phyloP scores from a whole-genome alignment of 2,797 vertebrate genomes.

The Chelmon rostratus region DNA sequence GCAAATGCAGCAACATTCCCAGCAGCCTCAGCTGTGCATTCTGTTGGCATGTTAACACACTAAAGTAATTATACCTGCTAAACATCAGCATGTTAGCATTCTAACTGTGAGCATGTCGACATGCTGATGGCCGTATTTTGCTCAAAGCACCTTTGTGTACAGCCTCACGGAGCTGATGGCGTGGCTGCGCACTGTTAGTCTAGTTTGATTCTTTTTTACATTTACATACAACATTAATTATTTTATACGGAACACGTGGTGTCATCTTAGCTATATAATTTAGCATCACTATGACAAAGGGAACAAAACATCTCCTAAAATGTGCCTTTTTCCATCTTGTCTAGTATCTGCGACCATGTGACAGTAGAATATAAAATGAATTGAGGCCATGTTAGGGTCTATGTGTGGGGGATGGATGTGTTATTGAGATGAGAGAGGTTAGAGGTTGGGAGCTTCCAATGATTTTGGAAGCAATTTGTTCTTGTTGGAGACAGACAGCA shows the following conservation, averaged over 20 bases:
- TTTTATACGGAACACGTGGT: not conserved
- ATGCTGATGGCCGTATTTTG: too few species aligned
- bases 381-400: not conserved
- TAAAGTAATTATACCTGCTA: not conserved
- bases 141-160: too few species aligned
- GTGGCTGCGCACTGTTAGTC: too few species aligned
- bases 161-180: too few species aligned
- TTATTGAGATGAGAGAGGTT: not conserved
- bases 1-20: too few species aligned
- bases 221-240: not conserved
- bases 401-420: not conserved
- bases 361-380: not conserved
- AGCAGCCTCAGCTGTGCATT: too few species aligned
- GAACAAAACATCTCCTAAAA: not conserved
- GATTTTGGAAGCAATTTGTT: slow-evolving; percentile 1
- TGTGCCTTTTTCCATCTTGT: too few species aligned
- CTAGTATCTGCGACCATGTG: not conserved
- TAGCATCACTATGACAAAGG: not conserved
- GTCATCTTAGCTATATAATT: not conserved
- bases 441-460: not conserved
- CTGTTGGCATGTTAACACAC: not conserved
- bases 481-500: not conserved
- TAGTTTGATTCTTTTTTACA: not conserved
- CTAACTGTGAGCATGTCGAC: too few species aligned
- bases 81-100: too few species aligned